Conservation (phyloP, 2,888 invertebrate species). For the Diaphora mendica region DNA sequence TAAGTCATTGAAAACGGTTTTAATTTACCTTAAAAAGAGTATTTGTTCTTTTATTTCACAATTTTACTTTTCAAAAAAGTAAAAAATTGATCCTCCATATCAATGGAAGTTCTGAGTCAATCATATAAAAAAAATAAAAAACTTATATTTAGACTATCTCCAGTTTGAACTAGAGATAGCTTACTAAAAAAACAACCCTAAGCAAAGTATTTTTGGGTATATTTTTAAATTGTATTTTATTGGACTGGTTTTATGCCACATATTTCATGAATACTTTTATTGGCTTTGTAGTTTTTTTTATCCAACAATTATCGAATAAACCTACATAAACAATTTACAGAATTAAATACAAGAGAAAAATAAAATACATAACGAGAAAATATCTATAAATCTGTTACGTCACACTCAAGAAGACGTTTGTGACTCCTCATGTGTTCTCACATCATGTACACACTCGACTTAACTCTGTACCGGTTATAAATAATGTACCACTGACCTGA, state of each 20-base stretch:
- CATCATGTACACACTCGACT: constrained; percentile 21
- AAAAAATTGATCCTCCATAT: too few relatives aligned
- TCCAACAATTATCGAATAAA: not conserved
- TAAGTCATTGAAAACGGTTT: not conserved
- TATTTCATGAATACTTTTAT: too few relatives aligned
- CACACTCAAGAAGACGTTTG: constrained; percentile 68
- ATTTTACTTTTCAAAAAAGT: too few relatives aligned
- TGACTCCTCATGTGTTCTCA: constrained; percentile 48
- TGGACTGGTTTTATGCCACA: not conserved
- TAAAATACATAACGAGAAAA: constrained; percentile 46
- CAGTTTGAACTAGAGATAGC: too few relatives aligned
- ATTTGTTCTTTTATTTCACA: too few relatives aligned
- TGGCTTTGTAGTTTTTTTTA: not conserved
- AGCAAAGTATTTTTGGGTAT: too few relatives aligned
- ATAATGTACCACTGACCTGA: not conserved
- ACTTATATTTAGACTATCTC: too few relatives aligned
- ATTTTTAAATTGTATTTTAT: not conserved
- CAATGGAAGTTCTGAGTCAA: too few relatives aligned
- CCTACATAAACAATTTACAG: not conserved
- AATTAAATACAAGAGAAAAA: not conserved
- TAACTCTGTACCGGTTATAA: constrained; percentile 10
- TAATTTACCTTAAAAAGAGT: too few relatives aligned
- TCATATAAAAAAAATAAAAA: too few relatives aligned
- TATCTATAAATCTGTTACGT: constrained; percentile 62
- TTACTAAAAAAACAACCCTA: not conserved